Base-by-base conservation (phyloP, 1,140 invertebrate genomes). In the Brachionus plicatilis region DNA sequence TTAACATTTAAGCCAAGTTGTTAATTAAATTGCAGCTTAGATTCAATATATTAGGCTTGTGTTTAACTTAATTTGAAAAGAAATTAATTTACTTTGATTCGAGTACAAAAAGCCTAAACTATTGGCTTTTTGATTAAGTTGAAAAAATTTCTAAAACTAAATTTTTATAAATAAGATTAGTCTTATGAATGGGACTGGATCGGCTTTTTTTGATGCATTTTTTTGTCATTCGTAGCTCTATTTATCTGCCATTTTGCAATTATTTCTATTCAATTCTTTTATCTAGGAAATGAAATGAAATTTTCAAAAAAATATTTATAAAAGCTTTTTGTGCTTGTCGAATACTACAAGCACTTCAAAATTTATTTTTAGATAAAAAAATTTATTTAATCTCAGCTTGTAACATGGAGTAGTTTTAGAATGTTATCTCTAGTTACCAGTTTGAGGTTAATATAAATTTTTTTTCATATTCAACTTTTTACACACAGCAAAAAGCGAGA, bases 311-410 rank as follows among this genome's bases (percentile, higher is more conserved):
- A 70, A 33, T 17, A n/a, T 37, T 14, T 37, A 70, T 11, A 29
- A 70, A 70, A 37, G 11, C 5, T 37, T 11, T 14, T 29, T 37
- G 33, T 27, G 12, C 7, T 11, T 70, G 33, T 27, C 3, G 68
- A 37, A 17, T 70, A 70, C 8, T 70, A 37, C 33, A 70, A 70
- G 27, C 66, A 70, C 66, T 70, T 70, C 8, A 72, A 72, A 72
- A 43, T 37, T 37, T 37, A 43, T 43, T 75, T 29, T 43, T 43
- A 76, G 27, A 76, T 50, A 27, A 65, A 29, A 47, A 47, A 17
- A 20, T 82, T 82, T 68, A 47, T 82, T 68, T 82, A 82, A 82
- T 82, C 79, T 82, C 79, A 82, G 79, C 79, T 82, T 65, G 79
- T 82, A 82, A 82, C 79, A 65, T 65, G 79, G 79, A 82, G 79